phyloP scores from a whole-genome alignment of 2,113 vertebrate species.

The Puntigrus tetrazona region DNA sequence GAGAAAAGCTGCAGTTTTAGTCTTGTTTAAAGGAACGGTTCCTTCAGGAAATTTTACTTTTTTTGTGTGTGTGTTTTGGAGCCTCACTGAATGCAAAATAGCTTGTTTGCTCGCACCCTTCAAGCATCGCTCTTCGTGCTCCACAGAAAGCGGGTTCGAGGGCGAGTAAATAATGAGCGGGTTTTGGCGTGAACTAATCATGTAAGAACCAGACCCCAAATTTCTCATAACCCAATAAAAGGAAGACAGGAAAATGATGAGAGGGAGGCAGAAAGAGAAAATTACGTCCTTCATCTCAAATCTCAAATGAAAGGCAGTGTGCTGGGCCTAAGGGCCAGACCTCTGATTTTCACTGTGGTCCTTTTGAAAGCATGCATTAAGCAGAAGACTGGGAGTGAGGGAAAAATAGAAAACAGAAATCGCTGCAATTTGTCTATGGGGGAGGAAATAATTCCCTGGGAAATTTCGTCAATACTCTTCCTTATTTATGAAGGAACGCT shows the following conservation, averaged over 20 bases:
- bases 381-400: slow-evolving; percentile 52
- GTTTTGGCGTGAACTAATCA: not conserved
- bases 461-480: slow-evolving; percentile 5
- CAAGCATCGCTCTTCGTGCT: not conserved
- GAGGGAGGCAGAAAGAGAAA: slow-evolving; percentile 28
- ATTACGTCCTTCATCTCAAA: slow-evolving; percentile 66
- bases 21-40: slow-evolving; percentile 31
- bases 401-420: slow-evolving; percentile 56
- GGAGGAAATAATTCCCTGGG: not conserved
- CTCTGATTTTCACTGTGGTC: slow-evolving; percentile 74
- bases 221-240: slow-evolving; percentile 27
- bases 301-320: slow-evolving; percentile 70
- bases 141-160: not conserved
- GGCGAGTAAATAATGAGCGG: not conserved
- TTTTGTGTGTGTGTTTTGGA: not conserved
- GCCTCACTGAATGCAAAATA: not conserved
- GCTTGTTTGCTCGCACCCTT: not conserved
- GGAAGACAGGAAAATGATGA: slow-evolving; percentile 34
- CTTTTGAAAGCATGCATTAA: slow-evolving; percentile 70
- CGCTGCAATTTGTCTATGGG: slow-evolving; percentile 44
- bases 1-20: slow-evolving; percentile 52
- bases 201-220: slow-evolving; percentile 31
- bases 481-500: not conserved
- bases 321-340: slow-evolving; percentile 58
- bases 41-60: no score